phyloP scores from a whole-genome alignment of 2,888 invertebrate genomes.

The Leptothorax acervorum region DNA sequence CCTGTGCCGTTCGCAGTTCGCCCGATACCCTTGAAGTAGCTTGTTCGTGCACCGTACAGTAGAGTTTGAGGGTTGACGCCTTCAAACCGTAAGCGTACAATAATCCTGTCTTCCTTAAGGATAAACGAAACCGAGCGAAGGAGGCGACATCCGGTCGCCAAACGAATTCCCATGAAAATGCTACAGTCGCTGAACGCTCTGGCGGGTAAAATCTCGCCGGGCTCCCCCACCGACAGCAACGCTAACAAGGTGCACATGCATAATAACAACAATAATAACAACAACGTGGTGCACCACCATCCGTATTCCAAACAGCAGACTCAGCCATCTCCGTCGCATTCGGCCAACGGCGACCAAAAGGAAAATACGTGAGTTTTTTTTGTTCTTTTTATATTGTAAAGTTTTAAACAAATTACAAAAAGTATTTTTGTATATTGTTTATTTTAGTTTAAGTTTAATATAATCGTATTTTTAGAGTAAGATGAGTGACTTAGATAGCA shows the following conservation, averaged over 20 bases:
- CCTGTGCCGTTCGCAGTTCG: neutral
- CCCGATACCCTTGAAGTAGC: neutral
- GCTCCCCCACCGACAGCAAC: slow-evolving; percentile 89
- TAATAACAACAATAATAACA: slow-evolving; percentile 84
- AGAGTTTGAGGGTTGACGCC: slow-evolving; percentile 76
- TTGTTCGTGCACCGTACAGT: slow-evolving; percentile 52
- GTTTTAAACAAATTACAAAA: neutral
- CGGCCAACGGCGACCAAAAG: slow-evolving; percentile 83
- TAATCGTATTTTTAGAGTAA: neutral
- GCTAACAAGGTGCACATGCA: slow-evolving; percentile 89
- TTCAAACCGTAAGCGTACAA: slow-evolving; percentile 70
- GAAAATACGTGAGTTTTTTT: slow-evolving; percentile 83
- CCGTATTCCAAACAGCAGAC: slow-evolving; percentile 82
- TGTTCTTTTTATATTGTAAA: neutral
- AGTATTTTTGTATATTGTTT: neutral
- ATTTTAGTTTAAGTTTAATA: neutral
- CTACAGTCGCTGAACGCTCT: slow-evolving; percentile 95
- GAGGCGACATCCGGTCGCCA: slow-evolving; percentile 76
- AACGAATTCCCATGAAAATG: slow-evolving; percentile 88
- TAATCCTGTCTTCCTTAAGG: slow-evolving; percentile 76
- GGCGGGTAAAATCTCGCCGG: slow-evolving; percentile 96
- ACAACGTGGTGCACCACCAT: slow-evolving; percentile 78
- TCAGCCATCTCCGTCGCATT: slow-evolving; percentile 77
- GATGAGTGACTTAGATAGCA: neutral
- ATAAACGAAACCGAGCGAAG: slow-evolving; percentile 72